Base-by-base conservation (phyloP, 2,797 vertebrate genomes). In the Austrolebias charrua region DNA sequence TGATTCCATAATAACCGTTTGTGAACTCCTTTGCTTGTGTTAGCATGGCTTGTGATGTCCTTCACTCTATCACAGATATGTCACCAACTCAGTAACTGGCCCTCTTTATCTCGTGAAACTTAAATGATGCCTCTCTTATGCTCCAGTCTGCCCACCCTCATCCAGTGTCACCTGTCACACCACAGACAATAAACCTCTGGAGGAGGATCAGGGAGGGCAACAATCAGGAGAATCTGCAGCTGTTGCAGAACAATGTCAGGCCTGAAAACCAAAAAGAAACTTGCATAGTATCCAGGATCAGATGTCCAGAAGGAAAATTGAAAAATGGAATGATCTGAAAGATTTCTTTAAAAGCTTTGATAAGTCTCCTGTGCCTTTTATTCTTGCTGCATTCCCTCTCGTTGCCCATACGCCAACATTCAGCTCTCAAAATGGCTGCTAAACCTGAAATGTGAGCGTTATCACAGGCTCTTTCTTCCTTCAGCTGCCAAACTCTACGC, bases 131-230 rank as follows among this genome's bases (percentile, higher is more conserved):
- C 18, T 48, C 46, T 48, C 46, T 19, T 11, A 24, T 48, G 19
- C 18, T 48, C 18, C 19, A 48, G 18, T 20, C 18, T 48, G 18
- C 19, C 46, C 18, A 48, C 46, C 46, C 19, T 11, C 19, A 48
- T 19, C 46, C 46, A 48, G 46, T 13, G 46, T 48, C 46, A 48
- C 46, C 46, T 48, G 46, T 48, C 46, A 48, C 46, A 48, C 9
- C 46, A 12, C 19, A 48, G 46, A 48, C 46, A 48, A 48, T 48
- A 48, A 48, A 48, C 12, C 46, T 20, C 46, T 9, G 10, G 46
- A 20, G 46, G 19, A 48, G 11, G 46, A 20, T 48, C 46, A 20
- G 46, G 46, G 6, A 20, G 46, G 46, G 11, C 46, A 48, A 48
- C 46, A 48, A 20, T 48, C 46, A 48, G 18, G 10, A 48, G 46